Evolutionary conservation across 35 echinoderm and acorn worm species (phyloP), one percentile per base, ranked within the genome.

Genomic region (Hemicentrotus pulcherrimus): DNA sequence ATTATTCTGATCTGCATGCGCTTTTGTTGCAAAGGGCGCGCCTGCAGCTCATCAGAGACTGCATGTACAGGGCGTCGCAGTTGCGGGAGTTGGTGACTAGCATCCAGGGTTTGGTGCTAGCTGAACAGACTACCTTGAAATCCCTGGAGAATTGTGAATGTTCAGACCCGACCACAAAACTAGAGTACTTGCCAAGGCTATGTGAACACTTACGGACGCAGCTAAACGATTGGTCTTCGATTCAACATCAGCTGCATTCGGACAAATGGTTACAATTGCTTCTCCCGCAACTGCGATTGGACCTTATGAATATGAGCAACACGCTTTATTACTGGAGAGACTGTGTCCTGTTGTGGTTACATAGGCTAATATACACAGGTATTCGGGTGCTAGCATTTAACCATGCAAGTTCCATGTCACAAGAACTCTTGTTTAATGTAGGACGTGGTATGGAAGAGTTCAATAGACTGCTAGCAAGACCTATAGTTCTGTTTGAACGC

Each of bases 191-290:
- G 48, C 96, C 97, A 47, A 94, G 88, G 32, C 41, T 98, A 32
- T 98, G 97, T 88, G 97, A 98, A 88, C 95, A 98, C 14, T 88
- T 98, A 22, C 32, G 97, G n/a, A 95, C 94, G 47, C 97, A 98
- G 52, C 92, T 98, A 8, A 98, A 96, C 52, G 94, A 98, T 86
- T 95, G 96, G 92, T 86, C 95, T 28, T 98, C 97, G 48, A 97
- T 98, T 48, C 96, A 97, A 86, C 97, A 98, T 86, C 86, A 96
- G 31, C 95, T 98, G 22, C 96, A 97, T 45, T 96, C 96, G 0
- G 97, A 98, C 85, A 95, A 96, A 48, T 98, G 96, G 96, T 61
- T 98, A 89, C 96, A 96, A 88, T 55, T 96, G 48, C 91, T 94
- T 65, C 61, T 98, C 33, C 95, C 96, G 18, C 91, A 98, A 71